These are phyloP conservation scores for Eristalis tenax DNA, from an alignment of 2,888 invertebrate genomes.

Conservation along the genomic window DNA sequence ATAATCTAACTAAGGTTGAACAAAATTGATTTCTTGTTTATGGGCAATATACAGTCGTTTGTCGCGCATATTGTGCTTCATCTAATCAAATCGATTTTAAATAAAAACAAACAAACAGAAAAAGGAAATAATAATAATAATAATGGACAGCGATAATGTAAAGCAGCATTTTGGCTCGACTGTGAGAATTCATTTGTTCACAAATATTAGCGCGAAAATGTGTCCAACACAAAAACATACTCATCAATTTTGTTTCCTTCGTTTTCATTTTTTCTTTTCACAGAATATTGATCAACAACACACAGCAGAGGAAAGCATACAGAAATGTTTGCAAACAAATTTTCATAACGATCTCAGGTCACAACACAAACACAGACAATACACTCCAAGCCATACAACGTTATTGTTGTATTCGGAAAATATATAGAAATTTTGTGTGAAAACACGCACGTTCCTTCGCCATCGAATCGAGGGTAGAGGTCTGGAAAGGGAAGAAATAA, in stretches of 20 bases:
- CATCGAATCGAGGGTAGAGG: neutral
- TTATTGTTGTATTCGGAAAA: neutral
- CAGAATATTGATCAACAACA: constrained; percentile 60
- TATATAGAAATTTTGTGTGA: neutral
- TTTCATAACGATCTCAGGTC: neutral
- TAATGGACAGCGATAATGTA: constrained; percentile 26
- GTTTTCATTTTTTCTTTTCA: neutral
- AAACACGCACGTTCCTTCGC: neutral
- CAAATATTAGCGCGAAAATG: constrained; percentile 5
- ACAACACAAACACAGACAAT: constrained; percentile 4
- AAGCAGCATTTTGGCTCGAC: constrained; percentile 46
- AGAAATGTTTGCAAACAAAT: neutral
- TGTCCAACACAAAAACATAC: constrained; percentile 10
- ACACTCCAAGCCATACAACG: neutral
- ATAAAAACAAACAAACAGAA: neutral
- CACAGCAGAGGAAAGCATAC: constrained; percentile 38
- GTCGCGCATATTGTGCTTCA: constrained; percentile 32
- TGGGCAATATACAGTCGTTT: constrained; percentile 47
- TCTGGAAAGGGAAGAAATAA: neutral
- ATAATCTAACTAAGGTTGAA: constrained; percentile 45
- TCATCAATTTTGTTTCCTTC: constrained; percentile 1
- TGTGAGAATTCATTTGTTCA: constrained; percentile 25
- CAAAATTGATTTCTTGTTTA: constrained; percentile 9
- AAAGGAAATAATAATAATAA: neutral
- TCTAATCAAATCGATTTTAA: constrained; percentile 34